Evolutionary conservation across 2,888 invertebrate species (phyloP).

Genomic region (Drosophila cyrtoloma): DNA sequence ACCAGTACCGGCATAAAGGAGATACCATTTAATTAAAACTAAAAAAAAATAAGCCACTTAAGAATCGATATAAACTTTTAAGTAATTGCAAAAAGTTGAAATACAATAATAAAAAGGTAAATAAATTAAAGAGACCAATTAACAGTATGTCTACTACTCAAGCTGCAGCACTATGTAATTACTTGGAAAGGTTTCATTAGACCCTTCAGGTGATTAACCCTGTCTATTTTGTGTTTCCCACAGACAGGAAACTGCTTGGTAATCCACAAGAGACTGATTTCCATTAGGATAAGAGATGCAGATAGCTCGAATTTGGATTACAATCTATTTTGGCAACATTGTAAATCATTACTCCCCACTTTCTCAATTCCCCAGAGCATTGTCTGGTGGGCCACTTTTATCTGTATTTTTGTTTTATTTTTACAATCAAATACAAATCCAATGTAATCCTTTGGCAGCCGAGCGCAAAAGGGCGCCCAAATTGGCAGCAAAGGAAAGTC

Average conservation of each 20-base stretch:
- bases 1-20: neutral
- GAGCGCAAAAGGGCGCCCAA: constrained; percentile 57
- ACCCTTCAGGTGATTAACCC: neutral
- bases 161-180: neutral
- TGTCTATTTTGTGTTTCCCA: neutral
- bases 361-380: constrained; percentile 33
- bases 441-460: constrained; percentile 79
- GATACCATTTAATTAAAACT: neutral
- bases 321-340: constrained; percentile 71
- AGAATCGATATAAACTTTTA: neutral
- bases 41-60: too few species aligned
- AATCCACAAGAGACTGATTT: constrained; percentile 45
- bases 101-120: neutral
- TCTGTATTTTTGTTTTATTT: constrained; percentile 42
- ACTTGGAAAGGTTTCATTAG: constrained; percentile 1
- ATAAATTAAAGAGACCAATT: neutral
- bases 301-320: constrained; percentile 60
- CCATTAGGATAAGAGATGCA: constrained; percentile 60
- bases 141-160: neutral
- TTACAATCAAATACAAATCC: constrained; percentile 78
- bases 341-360: constrained; percentile 73
- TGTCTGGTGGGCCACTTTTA: constrained; percentile 29
- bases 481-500: constrained; percentile 61
- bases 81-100: neutral
- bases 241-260: constrained; percentile 22